Evolutionary conservation across 1,140 invertebrate genomes (phyloP).

Genomic region (Ridgeia piscesae): DNA sequence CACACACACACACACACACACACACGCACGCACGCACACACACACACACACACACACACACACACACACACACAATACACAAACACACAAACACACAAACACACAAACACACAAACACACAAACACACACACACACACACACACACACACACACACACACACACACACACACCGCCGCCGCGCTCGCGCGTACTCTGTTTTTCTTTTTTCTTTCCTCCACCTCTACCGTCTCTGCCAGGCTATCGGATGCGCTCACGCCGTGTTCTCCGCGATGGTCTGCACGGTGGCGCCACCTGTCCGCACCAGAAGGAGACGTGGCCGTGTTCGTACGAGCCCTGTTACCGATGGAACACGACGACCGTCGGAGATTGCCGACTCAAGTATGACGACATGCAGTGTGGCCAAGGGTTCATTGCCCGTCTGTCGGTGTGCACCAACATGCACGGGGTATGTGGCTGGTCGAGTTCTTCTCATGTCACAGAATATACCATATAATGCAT

Average conservation of each 20-base stretch:
- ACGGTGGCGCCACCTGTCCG: constrained; percentile 19
- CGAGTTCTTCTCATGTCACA: background rate
- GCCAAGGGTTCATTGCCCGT: constrained; percentile 21
- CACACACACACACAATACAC: too few relatives aligned
- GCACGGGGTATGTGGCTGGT: background rate
- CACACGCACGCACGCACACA: too few relatives aligned
- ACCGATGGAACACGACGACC: constrained; percentile 19
- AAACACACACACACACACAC: too few relatives aligned
- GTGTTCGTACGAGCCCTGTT: constrained; percentile 28
- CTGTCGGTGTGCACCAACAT: constrained; percentile 21
- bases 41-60: too few relatives aligned
- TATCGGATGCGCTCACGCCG: constrained; percentile 17
- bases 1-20: too few relatives aligned
- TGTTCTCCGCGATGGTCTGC: constrained; percentile 14
- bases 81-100: too few relatives aligned
- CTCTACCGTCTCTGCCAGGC: background rate
- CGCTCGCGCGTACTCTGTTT: background rate
- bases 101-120: too few relatives aligned
- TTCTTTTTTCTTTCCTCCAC: background rate
- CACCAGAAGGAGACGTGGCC: constrained; percentile 22
- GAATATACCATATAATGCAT: too few relatives aligned
- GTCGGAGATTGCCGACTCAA: constrained; percentile 24
- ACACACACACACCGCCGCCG: too few relatives aligned
- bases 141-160: too few relatives aligned
- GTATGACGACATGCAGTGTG: constrained; percentile 29